Percentiles rank a stretch among this genome's conserved stretches.
These are phyloP conservation scores for Andricus grossulariae DNA, from an alignment of 1,140 invertebrate genomes.

Conservation along the genomic window DNA sequence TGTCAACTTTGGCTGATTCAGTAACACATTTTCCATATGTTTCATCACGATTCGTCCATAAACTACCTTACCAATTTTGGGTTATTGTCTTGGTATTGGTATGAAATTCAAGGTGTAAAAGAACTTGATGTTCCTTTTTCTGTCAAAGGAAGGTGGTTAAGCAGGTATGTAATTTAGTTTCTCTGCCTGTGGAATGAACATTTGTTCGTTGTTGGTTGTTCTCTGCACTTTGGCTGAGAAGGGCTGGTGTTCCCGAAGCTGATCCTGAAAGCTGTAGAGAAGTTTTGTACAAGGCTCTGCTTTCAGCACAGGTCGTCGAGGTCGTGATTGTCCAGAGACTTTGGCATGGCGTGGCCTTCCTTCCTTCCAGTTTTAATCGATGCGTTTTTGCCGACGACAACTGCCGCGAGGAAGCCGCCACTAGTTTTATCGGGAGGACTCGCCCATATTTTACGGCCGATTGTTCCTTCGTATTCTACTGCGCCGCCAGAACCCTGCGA, in stretches of 20 bases:
- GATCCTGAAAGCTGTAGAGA: slow-evolving; percentile 34
- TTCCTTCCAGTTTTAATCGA: slow-evolving; percentile 68
- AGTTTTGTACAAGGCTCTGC: slow-evolving; percentile 72
- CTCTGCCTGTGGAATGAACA: background rate
- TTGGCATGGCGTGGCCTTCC: slow-evolving; percentile 53
- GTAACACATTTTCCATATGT: no score
- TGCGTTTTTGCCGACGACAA: slow-evolving; percentile 66
- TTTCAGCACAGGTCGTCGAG: slow-evolving; percentile 68
- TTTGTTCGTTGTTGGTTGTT: slow-evolving; percentile 14
- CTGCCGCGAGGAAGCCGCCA: slow-evolving; percentile 63
- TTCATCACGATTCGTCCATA: no score
- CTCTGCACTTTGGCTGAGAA: slow-evolving; percentile 18
- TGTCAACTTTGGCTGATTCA: no score
- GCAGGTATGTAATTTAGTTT: background rate
- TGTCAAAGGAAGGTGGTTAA: no score
- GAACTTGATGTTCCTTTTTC: no score
- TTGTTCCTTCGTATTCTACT: slow-evolving; percentile 60
- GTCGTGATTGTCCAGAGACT: slow-evolving; percentile 67
- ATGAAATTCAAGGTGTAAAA: no score
- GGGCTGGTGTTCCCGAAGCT: slow-evolving; percentile 3
- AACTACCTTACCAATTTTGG: no score
- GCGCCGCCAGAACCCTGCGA: slow-evolving; percentile 47
- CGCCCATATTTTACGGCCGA: slow-evolving; percentile 65
- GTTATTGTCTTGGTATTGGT: no score
- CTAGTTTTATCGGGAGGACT: slow-evolving; percentile 66